Evolutionary conservation across 2,797 vertebrate genomes (phyloP), one percentile per base, ranked within the genome.

Genomic region (Pangasius sanitwongsei): DNA sequence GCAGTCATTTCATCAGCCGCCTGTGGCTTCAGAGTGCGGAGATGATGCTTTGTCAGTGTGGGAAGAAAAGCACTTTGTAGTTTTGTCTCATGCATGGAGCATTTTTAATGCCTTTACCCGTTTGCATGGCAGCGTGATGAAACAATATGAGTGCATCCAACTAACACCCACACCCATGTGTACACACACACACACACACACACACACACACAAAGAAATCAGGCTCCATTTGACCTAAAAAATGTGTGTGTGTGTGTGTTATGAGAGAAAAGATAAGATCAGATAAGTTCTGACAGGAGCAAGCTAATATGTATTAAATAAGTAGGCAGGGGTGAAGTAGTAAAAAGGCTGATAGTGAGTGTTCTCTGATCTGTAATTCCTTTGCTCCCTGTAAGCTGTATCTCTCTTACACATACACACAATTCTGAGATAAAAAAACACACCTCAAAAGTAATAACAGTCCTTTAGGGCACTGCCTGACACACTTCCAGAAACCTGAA

Each of bases 261-360:
- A 31, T 34, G 5, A 86, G 11, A 57, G 53, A 74, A 55, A 88
- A 77, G 41, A 44, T 44, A 44, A 44, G 41, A 44, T 44, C 37
- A 89, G 83, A 87, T 23, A 87, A 63, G 28, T 59, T 77, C 83
- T 88, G 70, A 89, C 53, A 88, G 55, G 28, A 86, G 48, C 83
- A 81, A 80, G 53, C 41, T 90, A 61, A 88, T 90, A 57, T 74
- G 83, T 86, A 77, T 86, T 88, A 89, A 89, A 90, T 87, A 91
- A 87, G 83, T 72, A 85, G 31, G 31, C 59, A 70, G 67, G 80
- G 88, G 72, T 15, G n/a, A 89, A 57, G 48, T 11, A 28, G 59
- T 87, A 61, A 90, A 80, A 89, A 87, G 50, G 75, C 37, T 83
- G 65, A 87, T 83, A 84, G 69, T 81, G 25, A 91, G 83, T 83